Conservation (phyloP, 2,797 vertebrate genomes). For the Gymnoscopelus braueri region DNA sequence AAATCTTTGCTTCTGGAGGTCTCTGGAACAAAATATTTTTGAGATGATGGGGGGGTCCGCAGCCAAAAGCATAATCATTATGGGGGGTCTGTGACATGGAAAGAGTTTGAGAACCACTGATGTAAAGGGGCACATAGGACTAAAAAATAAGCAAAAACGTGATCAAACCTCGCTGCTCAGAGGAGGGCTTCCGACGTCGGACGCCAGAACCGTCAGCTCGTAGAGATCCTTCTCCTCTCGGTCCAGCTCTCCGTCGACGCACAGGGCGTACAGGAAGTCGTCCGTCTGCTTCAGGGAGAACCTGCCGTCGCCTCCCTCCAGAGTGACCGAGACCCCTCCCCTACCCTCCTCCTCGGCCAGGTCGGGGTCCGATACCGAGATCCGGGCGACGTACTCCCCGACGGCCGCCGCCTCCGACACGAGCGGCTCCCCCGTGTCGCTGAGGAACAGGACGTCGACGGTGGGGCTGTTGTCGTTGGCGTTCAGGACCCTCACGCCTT, state of each 20-base stretch:
- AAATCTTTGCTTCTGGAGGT: no score
- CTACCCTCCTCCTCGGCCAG: conserved; percentile 48
- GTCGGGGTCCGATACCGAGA: conserved; percentile 90
- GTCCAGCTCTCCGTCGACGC: conserved; percentile 84
- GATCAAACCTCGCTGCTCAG: conserved; percentile 65
- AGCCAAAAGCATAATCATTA: no score
- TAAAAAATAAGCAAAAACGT: no score
- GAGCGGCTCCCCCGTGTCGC: conserved; percentile 81
- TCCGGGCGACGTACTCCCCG: conserved; percentile 89
- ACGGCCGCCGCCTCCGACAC: conserved; percentile 85
- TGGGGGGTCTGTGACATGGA: no score
- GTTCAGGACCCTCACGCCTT: conserved; percentile 82
- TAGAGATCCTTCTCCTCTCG: conserved; percentile 85
- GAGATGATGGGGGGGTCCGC: no score
- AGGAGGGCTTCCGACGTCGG: conserved; percentile 83
- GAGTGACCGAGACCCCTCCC: conserved; percentile 58
- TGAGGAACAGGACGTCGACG: conserved; percentile 87
- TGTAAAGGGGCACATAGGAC: no score
- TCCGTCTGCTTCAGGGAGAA: conserved; percentile 83
- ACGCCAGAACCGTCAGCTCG: conserved; percentile 82
- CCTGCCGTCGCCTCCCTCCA: conserved; percentile 81
- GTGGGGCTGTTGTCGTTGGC: conserved; percentile 90
- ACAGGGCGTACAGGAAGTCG: conserved; percentile 85
- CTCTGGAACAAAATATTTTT: no score
- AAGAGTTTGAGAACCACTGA: no score